Evolutionary conservation across 2,113 vertebrate genomes (phyloP).

Genomic region (Balaenoptera acutorostrata): DNA sequence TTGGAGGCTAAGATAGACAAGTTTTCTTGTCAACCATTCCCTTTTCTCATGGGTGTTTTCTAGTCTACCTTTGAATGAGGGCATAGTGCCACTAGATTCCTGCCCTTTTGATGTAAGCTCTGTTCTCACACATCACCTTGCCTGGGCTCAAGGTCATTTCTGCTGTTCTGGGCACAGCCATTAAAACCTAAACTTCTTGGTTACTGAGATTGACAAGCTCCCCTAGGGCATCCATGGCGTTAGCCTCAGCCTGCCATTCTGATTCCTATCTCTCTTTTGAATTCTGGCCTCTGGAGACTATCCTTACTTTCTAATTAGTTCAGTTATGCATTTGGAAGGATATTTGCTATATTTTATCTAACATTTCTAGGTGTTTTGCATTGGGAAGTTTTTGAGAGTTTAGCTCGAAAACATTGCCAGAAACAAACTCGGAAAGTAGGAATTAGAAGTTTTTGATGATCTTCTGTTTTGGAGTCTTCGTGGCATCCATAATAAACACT

Average conservation of each 20-base stretch:
- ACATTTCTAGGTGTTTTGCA: neutral
- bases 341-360: slow-evolving; percentile 16
- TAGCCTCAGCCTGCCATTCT: neutral
- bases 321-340: neutral
- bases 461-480: neutral
- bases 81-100: neutral
- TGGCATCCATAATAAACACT: neutral
- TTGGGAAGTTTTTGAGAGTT: neutral
- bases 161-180: neutral
- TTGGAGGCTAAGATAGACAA: neutral
- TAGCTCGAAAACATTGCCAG: neutral
- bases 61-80: neutral
- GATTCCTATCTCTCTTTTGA: slow-evolving; percentile 13
- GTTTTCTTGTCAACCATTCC: neutral
- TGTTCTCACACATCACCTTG: neutral
- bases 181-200: neutral
- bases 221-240: neutral
- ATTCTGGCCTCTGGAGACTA: neutral
- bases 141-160: slow-evolving; percentile 25
- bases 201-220: neutral
- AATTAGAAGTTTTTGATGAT: neutral
- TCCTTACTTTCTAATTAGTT: neutral
- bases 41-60: neutral
- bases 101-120: neutral
- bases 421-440: neutral